Percentiles rank a stretch among this genome's conserved stretches.
Evolutionary conservation across 2,113 vertebrate species (phyloP).

Genomic region (Ptyas mucosa): DNA sequence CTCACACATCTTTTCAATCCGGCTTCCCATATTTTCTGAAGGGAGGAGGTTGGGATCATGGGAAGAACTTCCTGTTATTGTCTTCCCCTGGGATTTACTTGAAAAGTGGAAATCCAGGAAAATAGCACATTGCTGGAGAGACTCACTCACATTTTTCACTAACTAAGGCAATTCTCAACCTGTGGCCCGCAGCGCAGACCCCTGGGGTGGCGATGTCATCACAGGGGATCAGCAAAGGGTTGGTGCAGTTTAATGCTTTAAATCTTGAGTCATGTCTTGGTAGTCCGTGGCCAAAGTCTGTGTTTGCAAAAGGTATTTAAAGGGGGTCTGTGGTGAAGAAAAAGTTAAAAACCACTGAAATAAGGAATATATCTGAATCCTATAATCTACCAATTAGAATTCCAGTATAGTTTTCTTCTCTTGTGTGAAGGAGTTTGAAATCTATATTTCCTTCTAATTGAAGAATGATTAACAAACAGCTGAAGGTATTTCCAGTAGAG

Average conservation of each 20-base stretch:
- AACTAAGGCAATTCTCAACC: neutral
- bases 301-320: neutral
- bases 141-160: neutral
- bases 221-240: neutral
- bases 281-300: neutral
- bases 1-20: neutral
- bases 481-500: neutral
- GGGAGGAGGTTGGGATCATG: neutral
- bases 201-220: rapidly evolving
- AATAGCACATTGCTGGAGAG: neutral
- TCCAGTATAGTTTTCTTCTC: neutral
- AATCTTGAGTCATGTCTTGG: neutral
- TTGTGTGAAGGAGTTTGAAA: neutral
- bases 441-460: neutral
- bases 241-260: neutral
- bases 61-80: neutral
- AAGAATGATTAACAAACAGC: neutral
- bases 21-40: neutral
- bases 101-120: neutral
- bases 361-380: neutral
- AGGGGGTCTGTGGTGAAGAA: neutral
- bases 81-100: neutral
- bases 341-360: neutral
- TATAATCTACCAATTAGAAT: neutral
- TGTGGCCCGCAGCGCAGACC: rapidly evolving